A percentile compares a stretch with the other conserved stretches of the same genome.
Evolutionary conservation across 2,888 invertebrate species (phyloP).

Genomic region (Altica lythri): DNA sequence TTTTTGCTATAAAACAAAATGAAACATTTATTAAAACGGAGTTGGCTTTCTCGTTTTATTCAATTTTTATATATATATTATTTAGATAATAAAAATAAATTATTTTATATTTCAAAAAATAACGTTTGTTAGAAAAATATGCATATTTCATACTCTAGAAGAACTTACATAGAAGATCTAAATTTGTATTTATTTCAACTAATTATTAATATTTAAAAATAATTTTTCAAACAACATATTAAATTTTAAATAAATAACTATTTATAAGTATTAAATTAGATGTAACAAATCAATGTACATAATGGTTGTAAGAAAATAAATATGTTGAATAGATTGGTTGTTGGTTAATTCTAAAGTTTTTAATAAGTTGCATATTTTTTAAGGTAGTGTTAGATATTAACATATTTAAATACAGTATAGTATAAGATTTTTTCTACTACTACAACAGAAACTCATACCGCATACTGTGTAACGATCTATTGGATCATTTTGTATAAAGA

Average conservation of each 20-base stretch:
- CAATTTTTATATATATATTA: no score
- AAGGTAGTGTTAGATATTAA: constrained; percentile 7
- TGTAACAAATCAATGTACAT: constrained; percentile 27
- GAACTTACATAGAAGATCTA: no score
- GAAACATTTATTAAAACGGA: no score
- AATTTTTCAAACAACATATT: background rate
- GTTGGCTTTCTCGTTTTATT: background rate
- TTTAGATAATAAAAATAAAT: background rate
- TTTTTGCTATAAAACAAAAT: no score
- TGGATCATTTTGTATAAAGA: no score
- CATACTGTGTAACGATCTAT: no score
- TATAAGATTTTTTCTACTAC: no score
- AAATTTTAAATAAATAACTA: constrained; percentile 8
- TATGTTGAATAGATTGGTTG: constrained; percentile 21
- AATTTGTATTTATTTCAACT: background rate
- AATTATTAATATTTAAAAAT: constrained; percentile 6
- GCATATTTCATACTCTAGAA: no score
- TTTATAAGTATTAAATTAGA: constrained; percentile 16
- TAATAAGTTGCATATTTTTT: constrained; percentile 14
- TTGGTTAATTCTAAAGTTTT: constrained; percentile 21
- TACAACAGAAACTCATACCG: no score
- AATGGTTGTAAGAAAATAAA: constrained; percentile 35
- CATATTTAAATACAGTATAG: no score
- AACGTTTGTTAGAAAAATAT: no score
- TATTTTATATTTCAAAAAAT: no score